A percentile compares a stretch with the other conserved stretches of the same genome.
phyloP scores from a whole-genome alignment of 2,888 invertebrate species.

The Alitta virens region DNA sequence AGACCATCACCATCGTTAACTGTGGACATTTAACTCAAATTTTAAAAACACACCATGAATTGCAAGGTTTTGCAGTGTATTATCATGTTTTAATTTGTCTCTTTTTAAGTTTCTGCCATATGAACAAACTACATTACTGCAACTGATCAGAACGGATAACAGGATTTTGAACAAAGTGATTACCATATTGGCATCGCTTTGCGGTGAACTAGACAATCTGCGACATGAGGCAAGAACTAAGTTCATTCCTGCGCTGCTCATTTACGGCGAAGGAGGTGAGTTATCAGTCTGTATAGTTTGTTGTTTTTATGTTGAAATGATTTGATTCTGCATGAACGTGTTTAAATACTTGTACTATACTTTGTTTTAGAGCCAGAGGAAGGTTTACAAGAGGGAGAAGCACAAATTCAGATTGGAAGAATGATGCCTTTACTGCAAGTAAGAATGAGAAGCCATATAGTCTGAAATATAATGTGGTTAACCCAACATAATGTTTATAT shows the following conservation, averaged over 20 bases:
- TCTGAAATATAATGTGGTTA: too few species aligned
- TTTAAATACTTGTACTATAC: not conserved
- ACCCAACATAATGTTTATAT: constrained; percentile 47
- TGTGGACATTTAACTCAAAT: not conserved
- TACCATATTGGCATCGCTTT: constrained; percentile 75
- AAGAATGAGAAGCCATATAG: too few species aligned
- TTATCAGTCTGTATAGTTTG: not conserved
- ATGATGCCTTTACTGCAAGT: constrained; percentile 60
- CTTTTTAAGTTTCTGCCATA: constrained; percentile 58
- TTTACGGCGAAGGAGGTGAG: constrained; percentile 70
- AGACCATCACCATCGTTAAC: too few species aligned
- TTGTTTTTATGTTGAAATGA: too few species aligned
- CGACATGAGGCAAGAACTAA: constrained; percentile 67
- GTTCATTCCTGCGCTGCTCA: constrained; percentile 65
- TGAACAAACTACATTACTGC: constrained; percentile 68
- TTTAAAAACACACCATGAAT: not conserved
- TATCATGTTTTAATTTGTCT: too few species aligned
- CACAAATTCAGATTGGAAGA: constrained; percentile 59
- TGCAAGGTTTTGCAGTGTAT: not conserved
- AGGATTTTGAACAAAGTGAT: constrained; percentile 70
- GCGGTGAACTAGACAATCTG: constrained; percentile 72
- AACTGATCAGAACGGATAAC: constrained; percentile 79
- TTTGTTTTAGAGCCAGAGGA: constrained; percentile 43
- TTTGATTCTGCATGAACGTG: too few species aligned
- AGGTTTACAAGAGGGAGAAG: constrained; percentile 58